Conservation (phyloP, 2,888 invertebrate genomes). For the Rhodophaea formosa region DNA sequence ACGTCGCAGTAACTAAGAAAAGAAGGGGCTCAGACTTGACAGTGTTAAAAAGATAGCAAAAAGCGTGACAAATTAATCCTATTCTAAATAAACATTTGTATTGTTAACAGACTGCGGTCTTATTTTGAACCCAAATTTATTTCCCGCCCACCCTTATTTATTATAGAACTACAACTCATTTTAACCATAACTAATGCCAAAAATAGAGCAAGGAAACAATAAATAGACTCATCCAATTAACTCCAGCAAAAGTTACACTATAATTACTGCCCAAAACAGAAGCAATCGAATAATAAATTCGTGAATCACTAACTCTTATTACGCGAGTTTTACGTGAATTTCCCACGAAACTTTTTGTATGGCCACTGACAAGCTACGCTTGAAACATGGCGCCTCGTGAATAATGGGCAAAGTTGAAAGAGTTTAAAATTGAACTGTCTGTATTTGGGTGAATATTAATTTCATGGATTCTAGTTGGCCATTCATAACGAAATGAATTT, state of each 20-base stretch:
- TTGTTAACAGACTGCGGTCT: too few species aligned
- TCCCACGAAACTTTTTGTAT: slow-evolving; percentile 47
- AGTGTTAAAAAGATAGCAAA: too few species aligned
- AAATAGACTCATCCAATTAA: not conserved
- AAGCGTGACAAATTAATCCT: too few species aligned
- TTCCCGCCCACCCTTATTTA: too few species aligned
- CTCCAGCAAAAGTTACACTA: not conserved
- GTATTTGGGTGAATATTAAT: slow-evolving; percentile 63
- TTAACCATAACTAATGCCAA: too few species aligned
- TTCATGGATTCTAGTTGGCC: slow-evolving; percentile 49
- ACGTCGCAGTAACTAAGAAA: too few species aligned
- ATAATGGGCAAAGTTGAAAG: slow-evolving; percentile 68
- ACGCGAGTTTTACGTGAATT: slow-evolving; percentile 19
- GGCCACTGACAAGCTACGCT: slow-evolving; percentile 50
- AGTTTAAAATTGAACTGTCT: slow-evolving; percentile 66
- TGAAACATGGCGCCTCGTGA: slow-evolving; percentile 57
- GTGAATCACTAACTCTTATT: slow-evolving; percentile 13
- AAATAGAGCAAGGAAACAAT: too few species aligned
- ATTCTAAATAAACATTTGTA: too few species aligned
- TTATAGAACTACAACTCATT: too few species aligned
- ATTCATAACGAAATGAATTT: slow-evolving; percentile 44
- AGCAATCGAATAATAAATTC: slow-evolving; percentile 10
- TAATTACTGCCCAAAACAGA: slow-evolving; percentile 11
- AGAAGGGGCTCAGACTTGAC: too few species aligned
- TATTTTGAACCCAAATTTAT: too few species aligned